These are phyloP conservation scores for Melanchra persicariae DNA, from an alignment of 2,888 invertebrate genomes.

Conservation along the genomic window DNA sequence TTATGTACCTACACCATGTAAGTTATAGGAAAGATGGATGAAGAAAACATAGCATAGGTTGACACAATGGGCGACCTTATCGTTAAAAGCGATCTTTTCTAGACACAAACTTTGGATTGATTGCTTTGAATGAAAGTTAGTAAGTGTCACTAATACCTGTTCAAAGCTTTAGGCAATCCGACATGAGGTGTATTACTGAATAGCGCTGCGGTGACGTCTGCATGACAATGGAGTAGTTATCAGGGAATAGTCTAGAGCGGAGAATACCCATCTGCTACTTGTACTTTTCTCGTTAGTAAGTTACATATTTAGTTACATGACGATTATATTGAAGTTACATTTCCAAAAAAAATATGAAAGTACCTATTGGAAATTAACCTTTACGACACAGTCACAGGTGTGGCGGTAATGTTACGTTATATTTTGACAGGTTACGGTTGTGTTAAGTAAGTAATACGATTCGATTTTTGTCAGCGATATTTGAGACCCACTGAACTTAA, in stretches of 20 bases:
- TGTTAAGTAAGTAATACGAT: background rate
- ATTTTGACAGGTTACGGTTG: background rate
- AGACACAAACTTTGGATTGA: too few species aligned
- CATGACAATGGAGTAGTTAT: constrained; percentile 41
- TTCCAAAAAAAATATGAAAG: too few species aligned
- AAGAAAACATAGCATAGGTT: too few species aligned
- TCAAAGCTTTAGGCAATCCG: constrained; percentile 5
- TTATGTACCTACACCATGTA: too few species aligned
- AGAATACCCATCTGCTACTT: background rate
- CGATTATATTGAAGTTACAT: background rate
- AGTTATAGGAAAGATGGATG: too few species aligned
- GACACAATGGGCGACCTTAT: too few species aligned
- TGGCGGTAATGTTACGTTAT: background rate
- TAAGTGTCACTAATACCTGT: constrained; percentile 9
- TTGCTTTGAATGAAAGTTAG: constrained; percentile 23
- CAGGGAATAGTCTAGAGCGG: background rate
- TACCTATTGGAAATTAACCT: too few species aligned
- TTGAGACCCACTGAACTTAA: background rate
- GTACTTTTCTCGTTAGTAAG: background rate
- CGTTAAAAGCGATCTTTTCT: too few species aligned
- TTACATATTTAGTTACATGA: background rate
- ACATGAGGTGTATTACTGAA: constrained; percentile 33
- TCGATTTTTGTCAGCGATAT: background rate
- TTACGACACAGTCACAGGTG: background rate
- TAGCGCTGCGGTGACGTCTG: constrained; percentile 9